Evolutionary conservation across 2,888 invertebrate species (phyloP).

Genomic region (Nasonovia ribisnigri): DNA sequence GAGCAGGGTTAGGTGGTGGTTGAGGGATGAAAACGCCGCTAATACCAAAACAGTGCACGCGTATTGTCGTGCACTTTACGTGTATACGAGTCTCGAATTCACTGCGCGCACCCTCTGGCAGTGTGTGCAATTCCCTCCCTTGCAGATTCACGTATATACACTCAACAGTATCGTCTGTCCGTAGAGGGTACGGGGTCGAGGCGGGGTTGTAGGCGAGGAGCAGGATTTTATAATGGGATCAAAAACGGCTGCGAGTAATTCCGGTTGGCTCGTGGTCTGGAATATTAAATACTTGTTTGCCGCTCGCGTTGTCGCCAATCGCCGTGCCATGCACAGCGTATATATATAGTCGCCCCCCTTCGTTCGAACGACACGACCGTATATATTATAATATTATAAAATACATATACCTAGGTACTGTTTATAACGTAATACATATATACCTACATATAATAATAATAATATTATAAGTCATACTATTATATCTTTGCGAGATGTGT

Average conservation of each 20-base stretch:
- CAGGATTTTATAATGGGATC: conserved; percentile 41
- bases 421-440: not conserved
- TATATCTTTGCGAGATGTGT: not conserved
- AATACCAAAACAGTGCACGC: conserved; percentile 22
- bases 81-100: not conserved
- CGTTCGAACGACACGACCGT: not conserved
- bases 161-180: not conserved
- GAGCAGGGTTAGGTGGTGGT: not conserved
- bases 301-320: not conserved
- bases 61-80: conserved; percentile 27
- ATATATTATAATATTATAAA: conserved; percentile 13
- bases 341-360: no score
- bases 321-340: not conserved
- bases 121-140: not conserved
- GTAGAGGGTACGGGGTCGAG: not conserved
- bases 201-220: not conserved
- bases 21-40: conserved; percentile 1
- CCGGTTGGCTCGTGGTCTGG: conserved; percentile 44
- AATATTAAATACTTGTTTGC: conserved; percentile 46
- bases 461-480: not conserved
- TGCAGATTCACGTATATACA: not conserved
- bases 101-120: not conserved
- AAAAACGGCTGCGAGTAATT: conserved; percentile 57
- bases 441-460: not conserved
- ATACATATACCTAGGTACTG: not conserved